Evolutionary conservation across 1,140 invertebrate genomes (phyloP), one percentile per base, ranked within the genome.

Genomic region (Drosophila triauraria): DNA sequence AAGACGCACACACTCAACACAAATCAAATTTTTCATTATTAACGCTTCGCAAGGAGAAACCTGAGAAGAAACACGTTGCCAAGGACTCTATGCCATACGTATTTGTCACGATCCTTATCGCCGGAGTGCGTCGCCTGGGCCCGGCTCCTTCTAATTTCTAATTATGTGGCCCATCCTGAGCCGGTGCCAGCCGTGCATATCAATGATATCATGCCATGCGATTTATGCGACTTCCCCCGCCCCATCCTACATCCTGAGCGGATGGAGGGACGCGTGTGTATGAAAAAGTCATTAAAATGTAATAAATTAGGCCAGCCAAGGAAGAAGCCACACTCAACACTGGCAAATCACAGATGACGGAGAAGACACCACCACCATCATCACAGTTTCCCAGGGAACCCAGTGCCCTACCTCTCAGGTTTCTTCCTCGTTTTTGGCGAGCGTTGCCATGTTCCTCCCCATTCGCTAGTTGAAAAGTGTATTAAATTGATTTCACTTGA

Each of bases 241-340:
- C 10, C 13, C 40, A 2, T 3, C n/a, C 13, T 13, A 23, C 4
- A 38, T 12, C 58, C 30, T 9, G 10, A 38, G 20, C 20, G 20
- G 20, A 20, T 20, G 8, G 8, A 17, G 5, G 17, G 20, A 10
- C 10, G 43, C 47, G 61, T 72, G 68, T 86, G 79, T 62, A 82
- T 82, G 83, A 86, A 86, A 87, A 87, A 87, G 79, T 87, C 83
- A 87, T 87, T 87, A 86, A 87, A 87, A 86, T 80, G 79, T 82
- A 87, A 87, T 87, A 87, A 87, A 87, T 87, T 87, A 86, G 82
- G 82, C 82, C 82, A 76, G 46, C 63, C 69, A 64, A 74, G 68
- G 78, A 80, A 71, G 78, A 80, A 74, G 71, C 59, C 43, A 35
- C 23, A 43, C 63, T 23, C 44, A 7, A 15, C 6, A 42, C 5